A percentile compares a stretch with the other conserved stretches of the same genome.
Evolutionary conservation across 2,888 invertebrate species (phyloP).

Genomic region (Prosopocoilus inquinatus): DNA sequence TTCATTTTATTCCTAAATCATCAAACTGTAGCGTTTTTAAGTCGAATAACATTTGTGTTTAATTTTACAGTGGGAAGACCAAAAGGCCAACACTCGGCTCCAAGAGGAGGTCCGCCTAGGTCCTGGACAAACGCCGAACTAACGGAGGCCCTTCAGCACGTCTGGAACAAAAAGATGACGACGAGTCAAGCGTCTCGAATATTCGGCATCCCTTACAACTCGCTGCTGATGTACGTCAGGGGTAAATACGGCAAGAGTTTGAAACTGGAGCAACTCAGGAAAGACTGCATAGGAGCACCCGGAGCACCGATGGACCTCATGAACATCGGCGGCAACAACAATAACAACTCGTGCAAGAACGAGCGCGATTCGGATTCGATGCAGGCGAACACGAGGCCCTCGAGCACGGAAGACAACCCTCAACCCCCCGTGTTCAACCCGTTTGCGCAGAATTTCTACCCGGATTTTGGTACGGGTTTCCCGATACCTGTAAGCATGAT

Average conservation of each 20-base stretch:
- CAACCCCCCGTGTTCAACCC: slow-evolving; percentile 64
- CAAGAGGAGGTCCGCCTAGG: slow-evolving; percentile 84
- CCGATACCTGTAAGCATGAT: slow-evolving; percentile 84
- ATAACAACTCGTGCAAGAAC: slow-evolving; percentile 58
- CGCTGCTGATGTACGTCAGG: slow-evolving; percentile 86
- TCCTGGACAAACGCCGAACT: slow-evolving; percentile 92
- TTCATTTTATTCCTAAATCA: no score
- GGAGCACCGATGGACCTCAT: slow-evolving; percentile 60
- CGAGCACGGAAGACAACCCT: slow-evolving; percentile 59
- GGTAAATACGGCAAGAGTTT: slow-evolving; percentile 92
- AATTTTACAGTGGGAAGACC: slow-evolving; percentile 69
- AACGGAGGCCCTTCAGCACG: slow-evolving; percentile 86
- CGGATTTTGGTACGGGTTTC: slow-evolving; percentile 76
- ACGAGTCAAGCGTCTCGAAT: slow-evolving; percentile 88
- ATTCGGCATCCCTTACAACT: slow-evolving; percentile 92
- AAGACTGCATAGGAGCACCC: slow-evolving; percentile 83
- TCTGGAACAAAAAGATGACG: slow-evolving; percentile 96
- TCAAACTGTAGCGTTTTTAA: no score
- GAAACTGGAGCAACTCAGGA: slow-evolving; percentile 82
- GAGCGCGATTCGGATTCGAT: slow-evolving; percentile 46
- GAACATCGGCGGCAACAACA: slow-evolving; percentile 47
- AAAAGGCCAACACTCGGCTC: slow-evolving; percentile 89
- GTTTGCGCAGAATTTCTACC: slow-evolving; percentile 78
- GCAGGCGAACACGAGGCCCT: slow-evolving; percentile 54
- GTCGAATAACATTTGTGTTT: neutral